phyloP scores from a whole-genome alignment of 2,888 invertebrate species.

The Drosophila stalkeri region DNA sequence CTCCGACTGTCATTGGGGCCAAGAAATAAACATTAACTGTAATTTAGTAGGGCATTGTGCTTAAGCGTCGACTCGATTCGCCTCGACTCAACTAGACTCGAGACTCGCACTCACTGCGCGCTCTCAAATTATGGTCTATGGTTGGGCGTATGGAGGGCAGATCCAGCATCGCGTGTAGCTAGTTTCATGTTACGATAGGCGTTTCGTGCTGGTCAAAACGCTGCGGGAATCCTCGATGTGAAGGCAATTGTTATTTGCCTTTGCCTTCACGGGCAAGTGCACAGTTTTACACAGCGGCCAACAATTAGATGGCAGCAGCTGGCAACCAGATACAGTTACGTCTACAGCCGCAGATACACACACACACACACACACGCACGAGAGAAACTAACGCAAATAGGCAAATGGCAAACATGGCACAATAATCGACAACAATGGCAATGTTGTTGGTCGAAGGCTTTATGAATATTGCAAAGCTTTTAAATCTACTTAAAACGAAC shows the following conservation, averaged over 20 bases:
- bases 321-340: constrained; percentile 22
- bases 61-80: constrained; percentile 71
- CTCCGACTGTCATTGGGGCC: constrained; percentile 53
- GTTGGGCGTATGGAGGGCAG: constrained; percentile 8
- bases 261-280: constrained; percentile 60
- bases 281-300: constrained; percentile 72
- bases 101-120: constrained; percentile 49
- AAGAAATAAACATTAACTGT: constrained; percentile 81
- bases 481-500: constrained; percentile 18
- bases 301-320: constrained; percentile 73
- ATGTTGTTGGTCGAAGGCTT: constrained; percentile 37
- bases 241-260: constrained; percentile 76
- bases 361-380: constrained; percentile 19
- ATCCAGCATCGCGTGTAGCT: constrained; percentile 21
- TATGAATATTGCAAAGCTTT: constrained; percentile 65
- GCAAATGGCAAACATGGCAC: constrained; percentile 43
- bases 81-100: constrained; percentile 20
- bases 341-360: constrained; percentile 14
- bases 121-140: constrained; percentile 74
- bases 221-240: constrained; percentile 66
- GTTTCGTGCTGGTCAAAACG: constrained; percentile 76
- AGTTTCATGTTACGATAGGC: constrained; percentile 76
- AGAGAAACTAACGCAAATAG: constrained; percentile 43
- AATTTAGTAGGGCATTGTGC: constrained; percentile 81
- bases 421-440: constrained; percentile 72